phyloP scores from a whole-genome alignment of 2,797 vertebrate genomes.

The Florisuga fusca region DNA sequence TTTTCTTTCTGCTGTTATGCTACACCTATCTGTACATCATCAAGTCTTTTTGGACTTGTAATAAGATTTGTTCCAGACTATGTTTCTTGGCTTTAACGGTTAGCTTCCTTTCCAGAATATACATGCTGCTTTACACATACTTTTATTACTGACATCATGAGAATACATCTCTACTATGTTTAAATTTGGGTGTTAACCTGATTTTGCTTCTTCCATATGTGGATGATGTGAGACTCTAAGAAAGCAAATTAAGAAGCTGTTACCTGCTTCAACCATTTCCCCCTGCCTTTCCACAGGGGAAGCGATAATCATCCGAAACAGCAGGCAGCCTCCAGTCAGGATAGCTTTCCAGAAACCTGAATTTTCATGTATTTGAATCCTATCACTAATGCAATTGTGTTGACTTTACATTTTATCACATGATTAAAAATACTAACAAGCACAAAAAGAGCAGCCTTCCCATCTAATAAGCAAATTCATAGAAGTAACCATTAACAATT shows the following conservation, averaged over 20 bases:
- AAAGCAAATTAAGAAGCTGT: constrained; percentile 77
- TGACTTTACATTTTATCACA: constrained; percentile 55
- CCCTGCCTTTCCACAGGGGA: constrained; percentile 63
- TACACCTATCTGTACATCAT: constrained; percentile 74
- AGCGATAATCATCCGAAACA: constrained; percentile 75
- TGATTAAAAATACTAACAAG: not conserved
- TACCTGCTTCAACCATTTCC: constrained; percentile 76
- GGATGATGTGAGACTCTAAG: constrained; percentile 70
- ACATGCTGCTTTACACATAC: constrained; percentile 76
- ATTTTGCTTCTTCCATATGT: constrained; percentile 70
- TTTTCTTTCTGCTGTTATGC: constrained; percentile 42
- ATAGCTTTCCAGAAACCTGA: constrained; percentile 54
- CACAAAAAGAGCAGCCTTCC: not conserved
- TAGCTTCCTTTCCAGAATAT: constrained; percentile 78
- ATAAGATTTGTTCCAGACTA: constrained; percentile 79
- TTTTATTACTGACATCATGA: constrained; percentile 83
- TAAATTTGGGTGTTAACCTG: constrained; percentile 77
- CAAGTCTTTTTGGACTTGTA: constrained; percentile 73
- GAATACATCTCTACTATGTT: constrained; percentile 76
- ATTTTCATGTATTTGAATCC: constrained; percentile 52
- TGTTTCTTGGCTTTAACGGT: constrained; percentile 79
- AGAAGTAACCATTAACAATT: constrained; percentile 28
- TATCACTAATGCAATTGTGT: constrained; percentile 45
- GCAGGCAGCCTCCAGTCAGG: constrained; percentile 62
- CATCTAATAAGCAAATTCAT: not conserved